Conservation (phyloP, 2,888 invertebrate species). For the Calliscelio sp. region DNA sequence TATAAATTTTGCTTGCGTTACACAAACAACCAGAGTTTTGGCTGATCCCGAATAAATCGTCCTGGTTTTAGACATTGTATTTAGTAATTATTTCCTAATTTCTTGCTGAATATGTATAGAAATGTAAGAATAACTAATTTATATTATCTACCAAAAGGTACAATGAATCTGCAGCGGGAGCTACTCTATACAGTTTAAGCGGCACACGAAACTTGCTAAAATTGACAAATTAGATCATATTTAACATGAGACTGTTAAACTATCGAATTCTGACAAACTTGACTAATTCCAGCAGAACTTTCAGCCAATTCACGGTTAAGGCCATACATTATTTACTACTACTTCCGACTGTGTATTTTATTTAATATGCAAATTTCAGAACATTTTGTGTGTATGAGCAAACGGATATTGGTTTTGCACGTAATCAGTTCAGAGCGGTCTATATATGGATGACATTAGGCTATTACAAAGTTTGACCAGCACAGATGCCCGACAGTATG, state of each 20-base stretch:
- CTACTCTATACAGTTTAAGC: not conserved
- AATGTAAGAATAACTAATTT: too few species aligned
- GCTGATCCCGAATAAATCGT: too few species aligned
- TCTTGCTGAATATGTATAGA: too few species aligned
- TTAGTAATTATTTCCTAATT: too few species aligned
- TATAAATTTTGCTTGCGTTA: too few species aligned
- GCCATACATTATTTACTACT: constrained; percentile 39
- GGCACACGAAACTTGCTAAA: not conserved
- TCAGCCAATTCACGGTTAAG: constrained; percentile 33
- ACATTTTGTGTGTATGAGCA: constrained; percentile 1
- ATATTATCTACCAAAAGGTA: not conserved
- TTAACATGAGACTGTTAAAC: constrained; percentile 20
- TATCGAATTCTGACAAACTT: constrained; percentile 23
- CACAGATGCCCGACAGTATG: constrained; percentile 3
- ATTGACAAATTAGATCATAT: constrained; percentile 36
- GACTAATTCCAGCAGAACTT: constrained; percentile 11
- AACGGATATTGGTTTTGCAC: constrained; percentile 29
- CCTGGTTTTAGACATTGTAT: too few species aligned
- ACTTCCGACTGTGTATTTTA: constrained; percentile 32
- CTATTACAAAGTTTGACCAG: constrained; percentile 7
- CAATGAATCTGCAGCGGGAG: not conserved
- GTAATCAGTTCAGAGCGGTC: constrained; percentile 14
- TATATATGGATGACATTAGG: constrained; percentile 15
- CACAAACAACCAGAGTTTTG: too few species aligned
- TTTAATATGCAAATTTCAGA: constrained; percentile 37